phyloP scores from a whole-genome alignment of 2,797 vertebrate genomes.

The Sparidentex hasta region DNA sequence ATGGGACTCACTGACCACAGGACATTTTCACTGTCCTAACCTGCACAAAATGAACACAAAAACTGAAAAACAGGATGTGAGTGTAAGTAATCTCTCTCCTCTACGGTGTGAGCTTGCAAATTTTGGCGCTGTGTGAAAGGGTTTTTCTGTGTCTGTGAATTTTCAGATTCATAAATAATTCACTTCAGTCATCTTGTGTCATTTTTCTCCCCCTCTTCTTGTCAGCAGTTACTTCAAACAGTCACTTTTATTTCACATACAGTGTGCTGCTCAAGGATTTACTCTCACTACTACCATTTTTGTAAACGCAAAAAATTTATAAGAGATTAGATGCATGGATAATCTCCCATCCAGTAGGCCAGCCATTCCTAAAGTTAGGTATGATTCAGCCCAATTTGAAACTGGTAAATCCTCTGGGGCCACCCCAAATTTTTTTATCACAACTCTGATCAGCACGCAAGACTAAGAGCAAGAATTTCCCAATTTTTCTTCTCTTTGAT shows the following conservation, averaged over 20 bases:
- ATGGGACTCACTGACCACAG: slow-evolving; percentile 5
- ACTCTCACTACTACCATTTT: slow-evolving; percentile 11
- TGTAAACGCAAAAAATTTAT: slow-evolving; percentile 8
- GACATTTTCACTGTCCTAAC: not conserved
- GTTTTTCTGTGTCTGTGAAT: slow-evolving; percentile 32
- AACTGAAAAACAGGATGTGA: slow-evolving; percentile 5
- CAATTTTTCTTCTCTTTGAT: too few relatives aligned
- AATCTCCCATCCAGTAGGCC: slow-evolving; percentile 2
- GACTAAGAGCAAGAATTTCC: too few relatives aligned
- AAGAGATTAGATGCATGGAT: not conserved
- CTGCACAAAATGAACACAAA: slow-evolving; percentile 7
- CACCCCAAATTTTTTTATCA: too few relatives aligned
- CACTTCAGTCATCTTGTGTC: slow-evolving; percentile 33
- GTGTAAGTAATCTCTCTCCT: slow-evolving; percentile 13
- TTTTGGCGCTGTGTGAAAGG: slow-evolving; percentile 23
- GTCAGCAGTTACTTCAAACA: slow-evolving; percentile 35
- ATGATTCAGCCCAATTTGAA: too few relatives aligned
- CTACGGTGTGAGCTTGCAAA: slow-evolving; percentile 9
- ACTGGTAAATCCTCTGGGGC: too few relatives aligned
- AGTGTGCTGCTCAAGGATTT: slow-evolving; percentile 4
- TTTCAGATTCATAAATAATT: slow-evolving; percentile 54
- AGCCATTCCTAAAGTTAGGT: too few relatives aligned
- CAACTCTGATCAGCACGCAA: too few relatives aligned
- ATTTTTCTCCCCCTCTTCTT: slow-evolving; percentile 44
- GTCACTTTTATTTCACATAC: slow-evolving; percentile 33